phyloP scores from a whole-genome alignment of 2,797 vertebrate genomes.

The Chromobotia macracanthus region DNA sequence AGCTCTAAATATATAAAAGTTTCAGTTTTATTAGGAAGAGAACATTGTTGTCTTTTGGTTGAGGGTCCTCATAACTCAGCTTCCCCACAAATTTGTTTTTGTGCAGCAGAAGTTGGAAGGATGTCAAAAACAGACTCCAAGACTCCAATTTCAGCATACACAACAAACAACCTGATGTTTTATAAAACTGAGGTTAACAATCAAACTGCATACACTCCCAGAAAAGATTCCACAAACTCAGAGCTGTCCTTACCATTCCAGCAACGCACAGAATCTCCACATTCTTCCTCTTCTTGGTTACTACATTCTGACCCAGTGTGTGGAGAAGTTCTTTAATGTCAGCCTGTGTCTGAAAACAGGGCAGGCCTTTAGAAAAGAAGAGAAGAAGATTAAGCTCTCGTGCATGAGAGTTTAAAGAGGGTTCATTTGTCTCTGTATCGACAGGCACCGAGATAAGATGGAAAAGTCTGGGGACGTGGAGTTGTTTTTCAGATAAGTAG shows the following conservation, averaged over 20 bases:
- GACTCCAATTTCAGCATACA: too few relatives aligned
- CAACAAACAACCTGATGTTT: neutral
- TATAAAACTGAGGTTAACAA: neutral
- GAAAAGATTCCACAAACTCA: neutral
- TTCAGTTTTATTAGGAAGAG: too few relatives aligned
- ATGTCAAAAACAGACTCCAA: too few relatives aligned
- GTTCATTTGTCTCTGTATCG: neutral
- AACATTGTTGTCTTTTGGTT: too few relatives aligned
- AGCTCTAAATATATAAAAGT: too few relatives aligned
- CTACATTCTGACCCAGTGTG: slow-evolving; percentile 93
- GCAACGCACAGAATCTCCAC: slow-evolving; percentile 97
- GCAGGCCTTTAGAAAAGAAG: slow-evolving; percentile 79
- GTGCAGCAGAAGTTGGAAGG: too few relatives aligned
- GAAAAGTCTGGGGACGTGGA: neutral
- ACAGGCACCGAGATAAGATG: slow-evolving; percentile 15
- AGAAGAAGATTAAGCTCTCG: neutral
- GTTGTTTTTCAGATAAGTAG: slow-evolving; percentile 24
- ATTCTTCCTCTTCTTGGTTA: slow-evolving; percentile 96
- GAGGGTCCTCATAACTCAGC: too few relatives aligned
- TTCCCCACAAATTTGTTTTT: too few relatives aligned
- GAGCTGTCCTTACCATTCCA: slow-evolving; percentile 82
- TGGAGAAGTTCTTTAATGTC: slow-evolving; percentile 94
- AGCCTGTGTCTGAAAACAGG: slow-evolving; percentile 90
- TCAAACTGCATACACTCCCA: neutral
- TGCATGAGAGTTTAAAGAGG: neutral